These are phyloP conservation scores for Pristionchus entomophagus DNA, from an alignment of 2,888 invertebrate species.

Conservation along the genomic window DNA sequence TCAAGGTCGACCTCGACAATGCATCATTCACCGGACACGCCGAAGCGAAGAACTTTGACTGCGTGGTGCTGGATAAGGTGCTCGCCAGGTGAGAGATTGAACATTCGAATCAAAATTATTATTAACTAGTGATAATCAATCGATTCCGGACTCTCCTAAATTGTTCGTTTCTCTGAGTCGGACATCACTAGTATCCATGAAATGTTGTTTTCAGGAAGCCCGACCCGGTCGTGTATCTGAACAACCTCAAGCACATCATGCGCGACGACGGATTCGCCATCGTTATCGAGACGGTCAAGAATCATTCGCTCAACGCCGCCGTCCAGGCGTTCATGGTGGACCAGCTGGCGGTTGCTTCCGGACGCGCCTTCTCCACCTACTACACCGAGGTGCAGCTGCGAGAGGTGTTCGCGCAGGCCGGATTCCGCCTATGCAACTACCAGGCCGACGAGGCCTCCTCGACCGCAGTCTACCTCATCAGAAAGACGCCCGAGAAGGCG, in stretches of 20 bases:
- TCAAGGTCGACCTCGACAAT: constrained; percentile 63
- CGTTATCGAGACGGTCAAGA: constrained; percentile 74
- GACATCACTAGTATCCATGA: too few species aligned
- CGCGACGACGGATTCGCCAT: constrained; percentile 77
- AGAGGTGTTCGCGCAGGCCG: constrained; percentile 68
- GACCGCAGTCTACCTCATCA: constrained; percentile 68
- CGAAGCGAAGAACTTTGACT: constrained; percentile 72
- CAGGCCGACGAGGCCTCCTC: constrained; percentile 63
- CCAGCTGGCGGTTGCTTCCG: constrained; percentile 20
- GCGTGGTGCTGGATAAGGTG: constrained; percentile 71
- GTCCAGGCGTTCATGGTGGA: constrained; percentile 44
- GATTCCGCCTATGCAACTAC: constrained; percentile 72
- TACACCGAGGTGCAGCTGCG: constrained; percentile 68
- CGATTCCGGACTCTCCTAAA: too few species aligned
- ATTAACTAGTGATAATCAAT: too few species aligned
- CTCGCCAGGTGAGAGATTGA: constrained; percentile 60
- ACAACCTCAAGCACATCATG: constrained; percentile 66
- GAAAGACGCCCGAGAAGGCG: constrained; percentile 58
- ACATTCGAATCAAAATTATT: too few species aligned
- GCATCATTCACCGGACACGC: constrained; percentile 59
- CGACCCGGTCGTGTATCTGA: constrained; percentile 69
- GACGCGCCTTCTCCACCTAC: constrained; percentile 67
- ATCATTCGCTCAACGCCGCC: constrained; percentile 35
- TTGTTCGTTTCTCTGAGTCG: too few species aligned
- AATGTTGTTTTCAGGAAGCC: constrained; percentile 58